phyloP scores from a whole-genome alignment of 2,888 invertebrate genomes.

The Dryadula phaetusa region DNA sequence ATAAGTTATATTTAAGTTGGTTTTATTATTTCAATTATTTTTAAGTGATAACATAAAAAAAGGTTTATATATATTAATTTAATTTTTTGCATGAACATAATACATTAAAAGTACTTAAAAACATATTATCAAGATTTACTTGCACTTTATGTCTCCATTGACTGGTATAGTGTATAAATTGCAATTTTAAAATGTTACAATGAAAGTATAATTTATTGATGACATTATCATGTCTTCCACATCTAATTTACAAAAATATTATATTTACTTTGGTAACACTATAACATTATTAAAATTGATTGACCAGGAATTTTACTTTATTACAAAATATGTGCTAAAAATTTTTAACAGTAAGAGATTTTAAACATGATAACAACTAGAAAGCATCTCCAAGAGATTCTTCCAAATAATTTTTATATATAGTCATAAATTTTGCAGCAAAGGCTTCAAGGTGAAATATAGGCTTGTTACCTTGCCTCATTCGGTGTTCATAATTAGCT shows the following conservation, averaged over 20 bases:
- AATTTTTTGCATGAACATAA: not conserved
- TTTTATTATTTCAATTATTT: not conserved
- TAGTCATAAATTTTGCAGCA: constrained; percentile 97
- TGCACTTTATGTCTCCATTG: no score
- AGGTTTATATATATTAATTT: not conserved
- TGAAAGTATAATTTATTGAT: no score
- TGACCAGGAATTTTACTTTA: no score
- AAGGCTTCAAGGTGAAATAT: constrained; percentile 99
- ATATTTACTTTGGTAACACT: no score
- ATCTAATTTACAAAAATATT: no score
- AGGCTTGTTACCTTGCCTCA: constrained; percentile 95
- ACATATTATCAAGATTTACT: no score
- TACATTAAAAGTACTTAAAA: no score
- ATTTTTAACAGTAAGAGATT: no score
- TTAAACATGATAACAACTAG: constrained; percentile 52
- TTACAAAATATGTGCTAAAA: not conserved
- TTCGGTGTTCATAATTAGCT: constrained; percentile 95
- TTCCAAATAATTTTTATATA: constrained; percentile 95
- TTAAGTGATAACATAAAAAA: not conserved
- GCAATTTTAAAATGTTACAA: no score
- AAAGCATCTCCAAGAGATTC: constrained; percentile 86
- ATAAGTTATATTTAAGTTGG: not conserved
- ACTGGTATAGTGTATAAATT: no score
- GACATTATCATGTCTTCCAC: no score
- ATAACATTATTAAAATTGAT: no score